phyloP scores from a whole-genome alignment of 92 coral and sea anemone genomes.

The Muricea muricata region DNA sequence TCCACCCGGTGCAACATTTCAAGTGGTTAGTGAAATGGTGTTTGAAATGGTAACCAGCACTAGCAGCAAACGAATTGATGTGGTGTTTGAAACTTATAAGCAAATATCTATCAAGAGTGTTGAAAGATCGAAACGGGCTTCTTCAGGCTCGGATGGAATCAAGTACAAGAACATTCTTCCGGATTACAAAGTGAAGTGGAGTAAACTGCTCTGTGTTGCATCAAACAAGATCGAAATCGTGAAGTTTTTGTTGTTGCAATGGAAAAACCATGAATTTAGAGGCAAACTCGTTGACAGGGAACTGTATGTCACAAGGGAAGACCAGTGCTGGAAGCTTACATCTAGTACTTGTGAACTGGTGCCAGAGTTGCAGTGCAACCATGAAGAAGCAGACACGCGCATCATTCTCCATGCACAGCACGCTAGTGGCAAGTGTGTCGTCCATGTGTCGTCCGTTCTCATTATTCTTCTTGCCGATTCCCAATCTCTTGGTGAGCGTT shows the following conservation, averaged over 20 bases:
- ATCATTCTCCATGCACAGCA: constrained; percentile 72
- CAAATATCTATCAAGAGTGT: constrained; percentile 41
- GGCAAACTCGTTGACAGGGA: constrained; percentile 48
- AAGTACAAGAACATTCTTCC: constrained; percentile 56
- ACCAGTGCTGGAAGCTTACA: constrained; percentile 53
- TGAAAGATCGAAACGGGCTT: constrained; percentile 41
- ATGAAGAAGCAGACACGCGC: constrained; percentile 70
- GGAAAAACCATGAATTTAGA: constrained; percentile 58
- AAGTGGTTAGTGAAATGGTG: constrained; percentile 9
- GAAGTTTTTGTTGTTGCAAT: constrained; percentile 58
- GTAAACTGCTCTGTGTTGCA: constrained; percentile 58
- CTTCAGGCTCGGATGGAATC: constrained; percentile 11
- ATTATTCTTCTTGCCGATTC: constrained; percentile 58
- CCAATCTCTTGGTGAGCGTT: constrained; percentile 61
- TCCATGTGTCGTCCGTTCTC: constrained; percentile 71
- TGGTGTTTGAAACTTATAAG: constrained; percentile 37
- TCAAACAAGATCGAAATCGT: constrained; percentile 67
- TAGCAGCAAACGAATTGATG: constrained; percentile 40
- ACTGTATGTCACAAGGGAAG: constrained; percentile 41
- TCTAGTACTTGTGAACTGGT: constrained; percentile 34
- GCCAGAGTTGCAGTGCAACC: constrained; percentile 63
- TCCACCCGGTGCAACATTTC: constrained; percentile 40
- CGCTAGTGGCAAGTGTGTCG: constrained; percentile 51
- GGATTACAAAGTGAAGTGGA: constrained; percentile 62
- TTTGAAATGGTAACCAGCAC: constrained; percentile 33